Conservation (phyloP, 1,140 invertebrate species). For the Coelopa frigida region DNA sequence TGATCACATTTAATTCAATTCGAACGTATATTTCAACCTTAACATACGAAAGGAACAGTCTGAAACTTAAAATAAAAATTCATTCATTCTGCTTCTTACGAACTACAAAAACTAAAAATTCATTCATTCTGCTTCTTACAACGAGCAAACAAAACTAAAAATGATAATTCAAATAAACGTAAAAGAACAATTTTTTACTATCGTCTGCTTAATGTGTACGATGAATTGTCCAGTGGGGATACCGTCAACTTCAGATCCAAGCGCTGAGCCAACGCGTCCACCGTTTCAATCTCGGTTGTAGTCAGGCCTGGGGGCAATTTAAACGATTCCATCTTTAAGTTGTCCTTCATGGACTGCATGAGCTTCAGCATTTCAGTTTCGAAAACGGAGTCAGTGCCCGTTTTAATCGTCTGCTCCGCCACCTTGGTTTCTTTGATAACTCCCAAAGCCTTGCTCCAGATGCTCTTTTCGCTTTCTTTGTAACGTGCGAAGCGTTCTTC, state of each 20-base stretch:
- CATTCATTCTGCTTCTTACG: too few species aligned
- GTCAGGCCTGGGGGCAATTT: conserved; percentile 13
- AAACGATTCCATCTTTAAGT: conserved; percentile 6
- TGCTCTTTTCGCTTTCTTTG: conserved; percentile 10
- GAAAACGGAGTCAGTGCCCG: neutral
- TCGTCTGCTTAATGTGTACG: conserved; percentile 10
- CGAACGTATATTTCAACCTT: too few species aligned
- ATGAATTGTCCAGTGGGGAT: conserved; percentile 11
- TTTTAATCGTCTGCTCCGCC: neutral
- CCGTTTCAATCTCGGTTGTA: conserved; percentile 10
- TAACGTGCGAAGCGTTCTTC: conserved; percentile 11
- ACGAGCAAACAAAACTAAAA: too few species aligned
- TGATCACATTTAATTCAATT: too few species aligned
- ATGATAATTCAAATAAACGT: too few species aligned
- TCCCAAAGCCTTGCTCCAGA: conserved; percentile 18
- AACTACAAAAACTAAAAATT: too few species aligned
- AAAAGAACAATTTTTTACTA: too few species aligned
- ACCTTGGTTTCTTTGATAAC: conserved; percentile 1
- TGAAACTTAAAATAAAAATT: too few species aligned
- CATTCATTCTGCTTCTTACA: too few species aligned
- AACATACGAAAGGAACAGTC: too few species aligned
- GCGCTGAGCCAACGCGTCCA: conserved; percentile 9
- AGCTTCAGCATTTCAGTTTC: conserved; percentile 12
- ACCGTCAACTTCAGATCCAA: conserved; percentile 11
- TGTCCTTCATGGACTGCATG: conserved; percentile 9